These are phyloP conservation scores for Amblyraja radiata DNA, from an alignment of 2,797 vertebrate genomes.

Conservation along the genomic window DNA sequence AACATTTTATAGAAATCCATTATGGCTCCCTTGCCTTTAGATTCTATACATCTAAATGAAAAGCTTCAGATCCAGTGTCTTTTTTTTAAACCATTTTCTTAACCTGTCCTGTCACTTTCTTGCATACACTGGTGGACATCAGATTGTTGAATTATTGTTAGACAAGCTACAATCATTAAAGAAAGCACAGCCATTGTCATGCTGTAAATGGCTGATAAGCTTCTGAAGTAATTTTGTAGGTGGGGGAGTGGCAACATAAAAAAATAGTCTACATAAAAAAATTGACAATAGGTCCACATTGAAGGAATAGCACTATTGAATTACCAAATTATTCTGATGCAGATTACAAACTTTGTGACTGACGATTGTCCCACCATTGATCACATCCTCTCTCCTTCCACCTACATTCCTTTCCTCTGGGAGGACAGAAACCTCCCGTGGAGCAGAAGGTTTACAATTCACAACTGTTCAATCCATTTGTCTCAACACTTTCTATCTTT, in stretches of 20 bases:
- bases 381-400: no score
- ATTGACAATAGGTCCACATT: background rate
- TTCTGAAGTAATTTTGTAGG: background rate
- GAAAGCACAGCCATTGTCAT: background rate
- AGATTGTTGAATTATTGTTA: background rate
- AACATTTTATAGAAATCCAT: no score
- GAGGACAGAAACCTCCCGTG: no score
- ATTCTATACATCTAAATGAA: no score
- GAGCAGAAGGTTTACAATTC: no score
- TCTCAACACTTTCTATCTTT: no score
- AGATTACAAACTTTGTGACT: background rate
- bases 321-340: background rate
- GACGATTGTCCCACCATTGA: background rate
- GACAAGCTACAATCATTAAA: background rate
- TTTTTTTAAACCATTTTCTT: no score
- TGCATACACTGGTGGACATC: background rate
- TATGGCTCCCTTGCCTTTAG: no score
- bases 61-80: no score
- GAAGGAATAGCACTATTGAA: background rate
- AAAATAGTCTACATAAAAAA: background rate
- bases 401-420: no score
- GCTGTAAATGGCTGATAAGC: background rate
- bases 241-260: no score
- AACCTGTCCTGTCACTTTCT: background rate
- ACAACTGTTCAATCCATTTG: no score